Percentiles rank a stretch among this genome's conserved stretches.
phyloP scores from a whole-genome alignment of 2,888 invertebrate species.

The Tridacna crocea region DNA sequence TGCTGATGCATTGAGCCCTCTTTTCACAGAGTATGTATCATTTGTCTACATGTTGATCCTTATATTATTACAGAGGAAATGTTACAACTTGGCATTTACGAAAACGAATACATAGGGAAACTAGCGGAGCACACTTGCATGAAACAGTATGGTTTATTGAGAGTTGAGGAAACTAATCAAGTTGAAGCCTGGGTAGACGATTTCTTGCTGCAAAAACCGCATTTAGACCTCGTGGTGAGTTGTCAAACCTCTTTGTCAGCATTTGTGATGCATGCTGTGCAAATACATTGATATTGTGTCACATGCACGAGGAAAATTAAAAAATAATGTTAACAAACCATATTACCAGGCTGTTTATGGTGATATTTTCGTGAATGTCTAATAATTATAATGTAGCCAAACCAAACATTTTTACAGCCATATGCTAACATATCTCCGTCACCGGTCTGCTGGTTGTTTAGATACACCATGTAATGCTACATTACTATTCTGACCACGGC shows the following conservation, averaged over 20 bases:
- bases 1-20: too few species aligned
- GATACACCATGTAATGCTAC: too few species aligned
- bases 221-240: slow-evolving; percentile 87
- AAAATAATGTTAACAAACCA: not conserved
- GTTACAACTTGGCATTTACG: slow-evolving; percentile 48
- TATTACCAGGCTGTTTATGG: not conserved
- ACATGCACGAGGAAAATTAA: not conserved
- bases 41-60: not conserved
- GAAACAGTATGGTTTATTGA: slow-evolving; percentile 90
- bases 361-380: too few species aligned
- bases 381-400: too few species aligned
- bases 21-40: too few species aligned
- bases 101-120: slow-evolving; percentile 46
- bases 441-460: too few species aligned
- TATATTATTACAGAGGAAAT: slow-evolving; percentile 35
- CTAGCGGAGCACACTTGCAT: slow-evolving; percentile 88
- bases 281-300: too few species aligned
- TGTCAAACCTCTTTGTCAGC: not conserved
- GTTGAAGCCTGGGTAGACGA: slow-evolving; percentile 93
- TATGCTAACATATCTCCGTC: too few species aligned
- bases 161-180: slow-evolving; percentile 92
- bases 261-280: too few species aligned
- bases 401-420: too few species aligned
- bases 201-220: slow-evolving; percentile 91
- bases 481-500: too few species aligned